phyloP scores from a whole-genome alignment of 2,797 vertebrate species.

The Crocidura indochinensis region DNA sequence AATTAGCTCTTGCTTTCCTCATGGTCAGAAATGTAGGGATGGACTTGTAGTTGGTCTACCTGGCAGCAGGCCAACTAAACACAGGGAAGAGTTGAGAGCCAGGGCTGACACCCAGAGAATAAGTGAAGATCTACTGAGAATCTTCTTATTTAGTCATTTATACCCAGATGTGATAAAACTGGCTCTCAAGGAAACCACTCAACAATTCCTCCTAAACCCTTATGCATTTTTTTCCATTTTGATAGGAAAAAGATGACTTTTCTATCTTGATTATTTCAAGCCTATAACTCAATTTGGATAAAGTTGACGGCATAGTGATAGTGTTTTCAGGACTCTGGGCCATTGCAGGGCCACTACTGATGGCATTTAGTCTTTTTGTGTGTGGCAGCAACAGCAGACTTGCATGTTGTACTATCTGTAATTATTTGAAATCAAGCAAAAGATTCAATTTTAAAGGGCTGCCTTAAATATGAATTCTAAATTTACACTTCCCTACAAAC shows the following conservation, averaged over 20 bases:
- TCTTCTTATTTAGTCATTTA: neutral
- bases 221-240: neutral
- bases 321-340: too few species aligned
- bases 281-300: too few species aligned
- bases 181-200: constrained; percentile 11
- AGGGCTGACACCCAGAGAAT: neutral
- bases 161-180: neutral
- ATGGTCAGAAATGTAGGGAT: too few species aligned
- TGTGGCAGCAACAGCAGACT: neutral
- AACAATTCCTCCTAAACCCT: neutral
- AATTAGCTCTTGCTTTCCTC: constrained; percentile 13
- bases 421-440: constrained; percentile 57
- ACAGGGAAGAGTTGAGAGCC: neutral
- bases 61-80: neutral
- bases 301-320: too few species aligned
- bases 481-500: neutral
- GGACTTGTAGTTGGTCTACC: neutral
- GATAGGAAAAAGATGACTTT: neutral
- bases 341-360: neutral
- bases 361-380: neutral
- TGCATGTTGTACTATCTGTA: neutral
- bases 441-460: neutral
- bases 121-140: neutral
- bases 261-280: too few species aligned
- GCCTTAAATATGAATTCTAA: constrained; percentile 37